Percentiles rank a stretch among this genome's conserved stretches.
Conservation (phyloP, 2,797 vertebrate species). For the Lutjanus argentimaculatus region DNA sequence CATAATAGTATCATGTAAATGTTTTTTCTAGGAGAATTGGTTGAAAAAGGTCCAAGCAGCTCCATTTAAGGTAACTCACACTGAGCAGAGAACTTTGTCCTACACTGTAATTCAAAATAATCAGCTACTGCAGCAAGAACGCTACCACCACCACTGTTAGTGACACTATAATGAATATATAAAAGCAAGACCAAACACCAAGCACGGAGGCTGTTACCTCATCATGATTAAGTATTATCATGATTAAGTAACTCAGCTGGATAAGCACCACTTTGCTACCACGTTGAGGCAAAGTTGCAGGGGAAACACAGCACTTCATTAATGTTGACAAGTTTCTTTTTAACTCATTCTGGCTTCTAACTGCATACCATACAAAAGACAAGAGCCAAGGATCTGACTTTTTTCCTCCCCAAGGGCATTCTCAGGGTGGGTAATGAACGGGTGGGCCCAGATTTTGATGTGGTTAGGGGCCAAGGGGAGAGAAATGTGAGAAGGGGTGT, state of each 20-base stretch:
- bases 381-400: conserved; percentile 77
- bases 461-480: conserved; percentile 86
- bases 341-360: conserved; percentile 69
- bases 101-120: conserved; percentile 16
- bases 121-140: conserved; percentile 28
- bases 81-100: conserved; percentile 9
- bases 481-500: conserved; percentile 94
- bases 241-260: conserved; percentile 31
- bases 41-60: not conserved
- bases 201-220: conserved; percentile 31
- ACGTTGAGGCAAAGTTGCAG: conserved; percentile 31
- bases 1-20: not conserved
- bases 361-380: conserved; percentile 78
- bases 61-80: conserved; percentile 21
- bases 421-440: conserved; percentile 86
- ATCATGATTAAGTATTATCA: conserved; percentile 30
- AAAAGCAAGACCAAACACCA: conserved; percentile 23
- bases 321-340: conserved; percentile 70
- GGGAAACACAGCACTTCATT: conserved; percentile 53
- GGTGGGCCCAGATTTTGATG: conserved; percentile 86
- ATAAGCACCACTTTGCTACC: not conserved
- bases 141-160: not conserved
- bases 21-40: not conserved
- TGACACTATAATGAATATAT: conserved; percentile 5
- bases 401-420: conserved; percentile 79